phyloP scores from a whole-genome alignment of 1,140 invertebrate species.

The Diorhabda sublineata region DNA sequence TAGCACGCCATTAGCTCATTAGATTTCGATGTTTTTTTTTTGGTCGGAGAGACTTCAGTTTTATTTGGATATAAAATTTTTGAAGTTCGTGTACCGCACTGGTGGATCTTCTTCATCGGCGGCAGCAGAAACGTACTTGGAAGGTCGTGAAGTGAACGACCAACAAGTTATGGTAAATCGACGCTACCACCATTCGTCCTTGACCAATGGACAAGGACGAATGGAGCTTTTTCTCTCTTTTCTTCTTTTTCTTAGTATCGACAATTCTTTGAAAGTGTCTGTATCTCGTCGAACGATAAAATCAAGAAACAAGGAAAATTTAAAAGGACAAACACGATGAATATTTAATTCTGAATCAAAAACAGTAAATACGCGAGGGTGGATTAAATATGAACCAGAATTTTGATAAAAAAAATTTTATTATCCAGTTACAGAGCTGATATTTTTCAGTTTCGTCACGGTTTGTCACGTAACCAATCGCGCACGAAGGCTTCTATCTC shows the following conservation, averaged over 20 bases:
- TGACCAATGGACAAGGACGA: slow-evolving; percentile 4
- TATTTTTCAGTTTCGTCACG: too few relatives aligned
- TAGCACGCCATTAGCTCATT: too few relatives aligned
- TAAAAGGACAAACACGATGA: neutral
- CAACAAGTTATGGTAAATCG: slow-evolving; percentile 11
- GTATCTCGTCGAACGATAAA: neutral
- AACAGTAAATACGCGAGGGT: too few relatives aligned
- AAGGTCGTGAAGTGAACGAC: slow-evolving; percentile 39
- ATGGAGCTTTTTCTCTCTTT: neutral
- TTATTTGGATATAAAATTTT: too few relatives aligned
- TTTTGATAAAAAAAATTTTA: too few relatives aligned
- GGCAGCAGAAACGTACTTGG: slow-evolving; percentile 30
- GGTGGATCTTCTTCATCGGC: neutral
- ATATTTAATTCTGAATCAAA: too few relatives aligned
- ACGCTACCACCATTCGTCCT: slow-evolving; percentile 6
- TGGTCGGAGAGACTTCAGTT: too few relatives aligned
- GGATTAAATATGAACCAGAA: too few relatives aligned
- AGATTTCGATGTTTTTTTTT: too few relatives aligned
- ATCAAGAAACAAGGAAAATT: neutral
- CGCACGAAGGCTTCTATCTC: too few relatives aligned
- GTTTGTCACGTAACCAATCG: too few relatives aligned
- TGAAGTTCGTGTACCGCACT: neutral
- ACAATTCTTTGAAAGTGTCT: neutral
- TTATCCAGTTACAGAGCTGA: too few relatives aligned
- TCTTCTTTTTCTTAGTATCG: neutral